Base-by-base conservation (phyloP, 2,888 invertebrate species). In the Drosophila leonis region DNA sequence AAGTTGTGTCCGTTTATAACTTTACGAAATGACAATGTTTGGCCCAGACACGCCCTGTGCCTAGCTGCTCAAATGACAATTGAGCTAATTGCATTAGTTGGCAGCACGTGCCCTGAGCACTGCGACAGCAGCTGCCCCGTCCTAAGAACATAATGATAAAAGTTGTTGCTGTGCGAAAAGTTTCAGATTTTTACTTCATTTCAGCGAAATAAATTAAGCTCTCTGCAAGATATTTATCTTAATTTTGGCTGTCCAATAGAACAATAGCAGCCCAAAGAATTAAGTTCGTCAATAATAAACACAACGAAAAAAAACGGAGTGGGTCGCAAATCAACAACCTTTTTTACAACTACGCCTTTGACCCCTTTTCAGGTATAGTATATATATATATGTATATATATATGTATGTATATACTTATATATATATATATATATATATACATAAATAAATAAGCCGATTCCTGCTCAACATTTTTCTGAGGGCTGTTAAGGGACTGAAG, bases 401-500 rank as follows among this genome's bases (percentile, higher is more conserved):
- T 35, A 35, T 13, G 65, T 78, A 88, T 86, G 88, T 78, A 85
- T 85, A 86, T 83, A 86, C 7, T 2, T 9, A n/a, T 39, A 41
- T 39, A 39, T 39, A 39, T 39, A 39, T n/a, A 65, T 41, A 42
- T 20, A 42, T 20, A 20, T 10, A 42, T 49, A 31, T 29, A 29
- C 7, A 69, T 77, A 90, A 89, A 89, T 80, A 87, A 90, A 88
- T 90, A 88, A 85, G 74, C 73, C 80, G 90, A 79, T 89, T 89
- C 72, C 69, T 72, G 67, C 63, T 71, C 59, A 69, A 78, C 73
- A 69, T 70, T 65, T 56, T 55, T 62, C 62, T 69, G 37, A 57
- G 48, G 31, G 57, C 67, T 70, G 73, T 63, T 78, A 73, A 65
- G 80, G 75, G 83, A 75, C 75, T 70, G 56, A 70, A 60, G 52